Evolutionary conservation across 1,140 invertebrate species (phyloP).

Genomic region (Frieseomelitta varia): DNA sequence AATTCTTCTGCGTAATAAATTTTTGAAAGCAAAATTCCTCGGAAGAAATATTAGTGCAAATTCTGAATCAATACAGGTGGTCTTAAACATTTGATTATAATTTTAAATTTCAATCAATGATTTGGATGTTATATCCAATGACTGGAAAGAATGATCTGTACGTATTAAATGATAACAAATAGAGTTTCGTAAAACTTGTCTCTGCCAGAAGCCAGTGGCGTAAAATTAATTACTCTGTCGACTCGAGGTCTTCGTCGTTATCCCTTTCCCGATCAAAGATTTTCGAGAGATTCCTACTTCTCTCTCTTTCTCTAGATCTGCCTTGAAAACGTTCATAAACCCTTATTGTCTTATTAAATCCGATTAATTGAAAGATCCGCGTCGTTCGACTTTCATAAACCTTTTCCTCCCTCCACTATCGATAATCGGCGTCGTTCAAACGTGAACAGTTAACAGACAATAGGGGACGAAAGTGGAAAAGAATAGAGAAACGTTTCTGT

Average conservation of each 20-base stretch:
- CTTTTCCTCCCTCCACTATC: neutral
- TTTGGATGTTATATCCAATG: no score
- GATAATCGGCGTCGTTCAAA: neutral
- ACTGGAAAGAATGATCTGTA: no score
- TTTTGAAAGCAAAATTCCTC: no score
- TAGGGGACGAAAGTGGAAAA: no score
- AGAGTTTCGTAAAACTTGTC: constrained; percentile 47
- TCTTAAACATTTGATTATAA: no score
- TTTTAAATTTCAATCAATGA: no score
- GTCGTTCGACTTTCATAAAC: constrained; percentile 3
- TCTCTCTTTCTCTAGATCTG: neutral
- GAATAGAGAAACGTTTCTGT: neutral
- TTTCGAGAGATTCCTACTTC: neutral
- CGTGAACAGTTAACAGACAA: neutral
- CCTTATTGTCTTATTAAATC: constrained; percentile 34
- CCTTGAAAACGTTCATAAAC: constrained; percentile 23
- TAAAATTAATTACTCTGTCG: constrained; percentile 53
- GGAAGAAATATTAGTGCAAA: no score
- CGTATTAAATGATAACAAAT: neutral
- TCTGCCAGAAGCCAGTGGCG: constrained; percentile 45
- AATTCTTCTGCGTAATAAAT: no score
- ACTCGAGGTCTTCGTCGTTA: constrained; percentile 1
- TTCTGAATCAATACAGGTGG: no score
- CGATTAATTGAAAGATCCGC: constrained; percentile 30
- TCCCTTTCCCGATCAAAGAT: constrained; percentile 12